Percentiles rank a stretch among this genome's conserved stretches.
phyloP scores from a whole-genome alignment of 1,140 invertebrate genomes.

The Mesaphorura yosii region DNA sequence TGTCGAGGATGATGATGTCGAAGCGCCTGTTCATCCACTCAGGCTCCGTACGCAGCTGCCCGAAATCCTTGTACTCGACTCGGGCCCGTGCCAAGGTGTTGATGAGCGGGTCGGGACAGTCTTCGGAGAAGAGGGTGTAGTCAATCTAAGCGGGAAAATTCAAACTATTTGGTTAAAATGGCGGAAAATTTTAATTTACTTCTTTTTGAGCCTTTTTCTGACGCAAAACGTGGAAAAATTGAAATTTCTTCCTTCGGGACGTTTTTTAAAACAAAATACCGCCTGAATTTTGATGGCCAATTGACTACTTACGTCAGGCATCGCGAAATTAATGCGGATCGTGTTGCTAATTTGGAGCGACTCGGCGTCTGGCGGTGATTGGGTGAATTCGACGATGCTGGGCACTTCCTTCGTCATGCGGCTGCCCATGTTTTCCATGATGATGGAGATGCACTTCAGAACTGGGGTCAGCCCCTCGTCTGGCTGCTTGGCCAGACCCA shows the following conservation, averaged over 20 bases:
- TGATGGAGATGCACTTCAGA: not conserved
- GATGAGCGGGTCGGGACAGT: not conserved
- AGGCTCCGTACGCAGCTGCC: not conserved
- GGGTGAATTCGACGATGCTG: not conserved
- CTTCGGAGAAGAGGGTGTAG: not conserved
- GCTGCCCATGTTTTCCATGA: not conserved
- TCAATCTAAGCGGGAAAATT: not conserved
- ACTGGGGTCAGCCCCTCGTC: not conserved
- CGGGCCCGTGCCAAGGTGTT: not conserved
- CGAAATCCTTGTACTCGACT: not conserved
- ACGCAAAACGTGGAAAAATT: too few species aligned
- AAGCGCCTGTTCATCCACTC: not conserved
- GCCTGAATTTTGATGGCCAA: not conserved
- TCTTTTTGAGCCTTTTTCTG: too few species aligned
- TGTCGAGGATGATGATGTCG: not conserved
- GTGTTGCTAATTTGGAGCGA: not conserved
- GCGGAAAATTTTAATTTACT: not conserved
- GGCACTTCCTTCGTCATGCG: not conserved
- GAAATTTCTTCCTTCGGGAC: too few species aligned
- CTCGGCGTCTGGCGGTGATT: not conserved
- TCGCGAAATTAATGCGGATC: not conserved
- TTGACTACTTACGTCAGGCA: conserved; percentile 1
- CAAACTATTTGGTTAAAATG: not conserved
- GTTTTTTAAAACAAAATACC: too few species aligned
- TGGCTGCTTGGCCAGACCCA: too few species aligned